phyloP scores from a whole-genome alignment of 37 sponge, comb jelly and placozoan genomes.

The Chondrilla cf. caribensis region DNA sequence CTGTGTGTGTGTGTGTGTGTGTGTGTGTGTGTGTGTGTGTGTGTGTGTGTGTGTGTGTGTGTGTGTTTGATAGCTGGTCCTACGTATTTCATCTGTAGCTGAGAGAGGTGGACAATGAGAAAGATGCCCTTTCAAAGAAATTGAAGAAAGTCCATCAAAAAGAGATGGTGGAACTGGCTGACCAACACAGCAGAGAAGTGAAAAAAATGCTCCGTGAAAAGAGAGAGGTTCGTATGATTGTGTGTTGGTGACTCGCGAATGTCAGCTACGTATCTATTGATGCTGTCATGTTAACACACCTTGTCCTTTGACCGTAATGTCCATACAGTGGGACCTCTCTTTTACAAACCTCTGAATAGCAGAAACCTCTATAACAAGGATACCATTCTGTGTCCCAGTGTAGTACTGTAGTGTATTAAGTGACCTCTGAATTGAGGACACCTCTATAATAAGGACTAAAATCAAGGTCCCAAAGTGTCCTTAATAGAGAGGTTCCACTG shows the following conservation, averaged over 20 bases:
- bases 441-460: too few relatives aligned
- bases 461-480: too few relatives aligned
- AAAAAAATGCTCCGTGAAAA: not conserved
- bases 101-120: not conserved
- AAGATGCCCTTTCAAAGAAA: not conserved
- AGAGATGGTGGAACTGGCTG: not conserved
- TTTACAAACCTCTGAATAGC: too few relatives aligned
- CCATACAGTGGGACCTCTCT: too few relatives aligned
- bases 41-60: not conserved
- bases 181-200: not conserved
- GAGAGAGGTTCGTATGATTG: not conserved
- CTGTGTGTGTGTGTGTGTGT: too few relatives aligned
- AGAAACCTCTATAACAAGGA: too few relatives aligned
- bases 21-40: too few relatives aligned
- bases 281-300: not conserved
- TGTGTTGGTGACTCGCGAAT: not conserved
- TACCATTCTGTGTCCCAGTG: too few relatives aligned
- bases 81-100: not conserved
- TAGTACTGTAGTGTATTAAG: too few relatives aligned
- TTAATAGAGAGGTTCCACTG: too few relatives aligned
- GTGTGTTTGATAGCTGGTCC: not conserved
- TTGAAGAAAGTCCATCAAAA: not conserved
- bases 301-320: too few relatives aligned
- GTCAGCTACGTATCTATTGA: not conserved
- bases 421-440: too few relatives aligned